phyloP scores from a whole-genome alignment of 2,113 vertebrate species.

The Clarias macrocephalus region DNA sequence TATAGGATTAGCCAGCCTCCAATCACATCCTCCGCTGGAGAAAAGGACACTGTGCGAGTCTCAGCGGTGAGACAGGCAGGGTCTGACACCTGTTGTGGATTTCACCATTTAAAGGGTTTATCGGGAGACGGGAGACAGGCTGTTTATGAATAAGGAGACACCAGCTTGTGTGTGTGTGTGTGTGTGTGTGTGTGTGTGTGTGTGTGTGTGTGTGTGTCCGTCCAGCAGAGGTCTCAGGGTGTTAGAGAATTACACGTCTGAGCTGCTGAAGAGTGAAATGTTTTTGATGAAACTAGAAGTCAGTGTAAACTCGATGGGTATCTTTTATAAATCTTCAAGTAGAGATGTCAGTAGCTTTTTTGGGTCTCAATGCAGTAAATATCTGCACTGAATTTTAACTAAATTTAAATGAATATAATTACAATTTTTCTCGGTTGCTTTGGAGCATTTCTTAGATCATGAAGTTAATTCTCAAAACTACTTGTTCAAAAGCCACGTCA shows the following conservation, averaged over 20 bases:
- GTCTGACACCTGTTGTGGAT: conserved; percentile 18
- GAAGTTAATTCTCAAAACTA: too few relatives aligned
- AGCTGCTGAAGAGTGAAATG: background rate
- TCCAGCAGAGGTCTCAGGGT: background rate
- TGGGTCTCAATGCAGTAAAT: background rate
- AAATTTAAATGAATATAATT: background rate
- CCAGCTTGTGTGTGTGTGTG: background rate
- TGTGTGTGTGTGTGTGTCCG: background rate
- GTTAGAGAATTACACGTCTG: background rate
- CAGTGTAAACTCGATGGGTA: background rate
- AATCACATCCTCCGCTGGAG: conserved; percentile 40
- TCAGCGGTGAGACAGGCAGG: conserved; percentile 29
- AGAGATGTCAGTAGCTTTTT: background rate
- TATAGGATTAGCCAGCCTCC: conserved; percentile 50
- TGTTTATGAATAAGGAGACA: conserved; percentile 35
- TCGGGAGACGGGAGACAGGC: conserved; percentile 17
- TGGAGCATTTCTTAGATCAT: too few relatives aligned
- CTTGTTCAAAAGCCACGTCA: too few relatives aligned
- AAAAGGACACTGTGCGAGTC: conserved; percentile 28
- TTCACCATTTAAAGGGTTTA: conserved; percentile 27
- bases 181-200: background rate
- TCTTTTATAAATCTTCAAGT: background rate
- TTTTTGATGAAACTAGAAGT: conserved; percentile 13
- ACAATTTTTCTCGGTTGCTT: too few relatives aligned
- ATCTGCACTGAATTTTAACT: background rate